Conservation (phyloP, 2,797 vertebrate genomes). For the Lacerta viridis region DNA sequence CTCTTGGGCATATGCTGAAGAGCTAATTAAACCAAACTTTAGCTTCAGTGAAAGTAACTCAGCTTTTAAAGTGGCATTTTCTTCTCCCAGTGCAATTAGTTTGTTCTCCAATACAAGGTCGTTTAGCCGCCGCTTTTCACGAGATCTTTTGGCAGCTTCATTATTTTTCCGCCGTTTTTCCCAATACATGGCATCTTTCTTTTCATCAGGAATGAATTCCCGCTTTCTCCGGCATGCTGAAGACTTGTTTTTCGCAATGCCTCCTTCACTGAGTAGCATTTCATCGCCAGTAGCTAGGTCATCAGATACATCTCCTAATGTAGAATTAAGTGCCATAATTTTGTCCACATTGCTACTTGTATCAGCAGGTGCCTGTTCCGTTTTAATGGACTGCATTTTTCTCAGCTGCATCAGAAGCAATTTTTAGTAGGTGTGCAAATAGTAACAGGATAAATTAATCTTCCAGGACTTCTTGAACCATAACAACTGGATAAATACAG, state of each 20-base stretch:
- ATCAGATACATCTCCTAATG: slow-evolving; percentile 83
- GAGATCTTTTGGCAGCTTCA: slow-evolving; percentile 95
- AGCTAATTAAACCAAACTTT: slow-evolving; percentile 93
- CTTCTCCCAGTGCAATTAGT: slow-evolving; percentile 93
- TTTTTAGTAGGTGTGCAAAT: slow-evolving; percentile 50
- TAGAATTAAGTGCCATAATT: slow-evolving; percentile 85
- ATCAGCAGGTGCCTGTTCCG: slow-evolving; percentile 85
- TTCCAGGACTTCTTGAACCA: slow-evolving; percentile 55
- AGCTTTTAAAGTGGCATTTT: slow-evolving; percentile 92
- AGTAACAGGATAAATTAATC: slow-evolving; percentile 52
- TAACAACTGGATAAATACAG: slow-evolving; percentile 54
- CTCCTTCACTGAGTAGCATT: slow-evolving; percentile 81
- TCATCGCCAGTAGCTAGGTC: slow-evolving; percentile 84
- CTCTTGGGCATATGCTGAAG: slow-evolving; percentile 90
- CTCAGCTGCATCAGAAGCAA: slow-evolving; percentile 83
- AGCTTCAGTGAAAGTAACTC: slow-evolving; percentile 93
- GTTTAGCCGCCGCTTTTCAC: slow-evolving; percentile 94
- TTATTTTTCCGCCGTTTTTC: slow-evolving; percentile 97
- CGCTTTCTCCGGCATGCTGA: slow-evolving; percentile 89
- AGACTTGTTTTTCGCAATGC: slow-evolving; percentile 82
- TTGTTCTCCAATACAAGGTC: slow-evolving; percentile 98
- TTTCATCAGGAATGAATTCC: slow-evolving; percentile 97
- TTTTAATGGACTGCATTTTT: slow-evolving; percentile 94
- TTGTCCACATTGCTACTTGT: slow-evolving; percentile 83
- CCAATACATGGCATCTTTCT: slow-evolving; percentile 96